Base-by-base conservation (phyloP, 2,113 vertebrate genomes). In the Oreochromis niloticus region DNA sequence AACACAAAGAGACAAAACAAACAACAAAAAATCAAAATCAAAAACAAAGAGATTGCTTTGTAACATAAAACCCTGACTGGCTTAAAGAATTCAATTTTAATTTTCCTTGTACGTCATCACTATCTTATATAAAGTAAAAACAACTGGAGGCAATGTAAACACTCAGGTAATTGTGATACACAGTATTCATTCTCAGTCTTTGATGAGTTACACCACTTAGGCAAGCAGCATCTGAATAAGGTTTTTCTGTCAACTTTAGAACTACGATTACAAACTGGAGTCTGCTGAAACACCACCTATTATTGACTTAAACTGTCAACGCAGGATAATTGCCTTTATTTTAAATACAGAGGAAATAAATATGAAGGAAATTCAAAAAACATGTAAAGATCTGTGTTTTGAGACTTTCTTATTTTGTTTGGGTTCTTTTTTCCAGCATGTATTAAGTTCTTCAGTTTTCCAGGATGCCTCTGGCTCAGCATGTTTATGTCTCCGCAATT, bases 111-210 rank as follows among this genome's bases (percentile, higher is more conserved):
- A 52, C n/a, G 32, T 85, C 50, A 9, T 84, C 73, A 8, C 5
- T 27, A 9, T 56, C 50, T 68, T 57, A n/a, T 55, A 63, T 68
- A 41, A 71, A n/a, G 19, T 32, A 78, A 78, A 88, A 89, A 89
- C n/a, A 87, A 68, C 84, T 88, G 39, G 9, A 92, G 75, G 87
- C 82, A 50, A 22, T 4, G n/a, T 71, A 71, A 87, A 83, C 88
- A 56, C 41, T 61, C 32, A 50, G 48, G 80, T 79, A 41, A 88
- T 81, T 87, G 61, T 85, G 66, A 9, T 86, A 30, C 8, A 6
- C 57, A 1, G 8, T 54, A 48, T 83, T 89, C 82, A 55, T 19
- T 85, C 59, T 83, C 84, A 46, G 34, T 71, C 68, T 93, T 78
- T 82, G 81, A 86, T 79, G 78, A 86, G 81, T 83, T 85, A 52